Conservation (phyloP, 2,113 vertebrate genomes). For the Sylvilagus bachmani region DNA sequence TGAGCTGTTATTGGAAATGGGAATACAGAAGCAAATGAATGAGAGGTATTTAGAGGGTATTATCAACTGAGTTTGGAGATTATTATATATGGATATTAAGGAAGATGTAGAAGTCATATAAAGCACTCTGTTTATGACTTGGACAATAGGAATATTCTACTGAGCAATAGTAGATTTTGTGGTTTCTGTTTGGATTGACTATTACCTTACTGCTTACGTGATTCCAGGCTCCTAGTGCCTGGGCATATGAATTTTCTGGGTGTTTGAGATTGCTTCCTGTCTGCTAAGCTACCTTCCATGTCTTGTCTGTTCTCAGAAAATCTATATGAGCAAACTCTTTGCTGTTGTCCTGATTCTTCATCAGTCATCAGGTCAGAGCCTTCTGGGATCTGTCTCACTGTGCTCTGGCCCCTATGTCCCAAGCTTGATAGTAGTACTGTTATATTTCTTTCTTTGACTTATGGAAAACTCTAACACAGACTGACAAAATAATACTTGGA, state of each 20-base stretch:
- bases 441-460: conserved; percentile 31
- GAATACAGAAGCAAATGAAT: background rate
- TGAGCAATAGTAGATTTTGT: background rate
- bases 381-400: background rate
- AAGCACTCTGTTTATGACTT: background rate
- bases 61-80: background rate
- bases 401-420: background rate
- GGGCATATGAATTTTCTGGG: background rate
- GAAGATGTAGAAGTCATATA: background rate
- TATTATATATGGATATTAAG: background rate
- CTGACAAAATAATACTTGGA: conserved; percentile 40
- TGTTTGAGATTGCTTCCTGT: background rate
- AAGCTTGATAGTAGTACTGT: background rate
- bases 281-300: background rate
- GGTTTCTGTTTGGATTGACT: background rate
- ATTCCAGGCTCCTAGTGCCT: background rate
- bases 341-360: background rate
- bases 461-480: conserved; percentile 25
- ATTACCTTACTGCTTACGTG: background rate
- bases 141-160: background rate
- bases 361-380: background rate
- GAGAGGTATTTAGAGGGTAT: background rate
- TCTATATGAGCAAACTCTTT: background rate
- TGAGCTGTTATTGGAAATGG: background rate
- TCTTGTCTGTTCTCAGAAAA: background rate